Evolutionary conservation across 1,140 invertebrate species (phyloP), one percentile per base, ranked within the genome.

Genomic region (Bathynomus jamesi): DNA sequence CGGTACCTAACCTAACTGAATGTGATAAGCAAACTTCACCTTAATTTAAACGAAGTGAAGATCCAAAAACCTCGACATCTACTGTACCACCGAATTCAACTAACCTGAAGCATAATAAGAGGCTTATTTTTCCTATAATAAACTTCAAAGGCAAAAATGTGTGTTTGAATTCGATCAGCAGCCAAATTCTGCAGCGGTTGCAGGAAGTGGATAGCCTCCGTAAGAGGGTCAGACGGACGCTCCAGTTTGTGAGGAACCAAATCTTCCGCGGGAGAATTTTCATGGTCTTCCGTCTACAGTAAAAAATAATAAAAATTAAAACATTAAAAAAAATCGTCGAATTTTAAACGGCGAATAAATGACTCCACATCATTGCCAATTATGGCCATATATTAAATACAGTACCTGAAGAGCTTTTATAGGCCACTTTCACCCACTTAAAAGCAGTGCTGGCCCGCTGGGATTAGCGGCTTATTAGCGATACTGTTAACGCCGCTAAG

Each of bases 221-320:
- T 60, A 61, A 69, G 30, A 11, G 67, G 7, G 46, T 69, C 67
- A 13, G 67, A n/a, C 11, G 67, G 67, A 13, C 67, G n/a, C 67
- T 69, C 67, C 5, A 69, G 46, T 24, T 69, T 69, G 46, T 69
- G 31, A 61, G 67, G 67, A 28, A 69, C 61, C 8, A 69, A 53
- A 25, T 69, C 67, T 24, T 69, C 67, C 46, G 53, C 46, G 25
- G 67, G 67, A 8, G 67, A 61, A 40, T 60, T 69, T 10, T 69
- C 67, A 46, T 61, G 30, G 21, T 69, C 67, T n/a, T 69, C 67
- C 67, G 32, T 8, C 32, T 40, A 40, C 7, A 40, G 17, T 40
- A 17, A 40, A 40, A 8, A 40, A 40, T 8, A 40, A 40, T 40
- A 40, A 40, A 40, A 40, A 8, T 8, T 40, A 40, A 40, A n/a